Evolutionary conservation across 2,113 vertebrate species (phyloP), one percentile per base, ranked within the genome.

Genomic region (Notarius quadriscutis): DNA sequence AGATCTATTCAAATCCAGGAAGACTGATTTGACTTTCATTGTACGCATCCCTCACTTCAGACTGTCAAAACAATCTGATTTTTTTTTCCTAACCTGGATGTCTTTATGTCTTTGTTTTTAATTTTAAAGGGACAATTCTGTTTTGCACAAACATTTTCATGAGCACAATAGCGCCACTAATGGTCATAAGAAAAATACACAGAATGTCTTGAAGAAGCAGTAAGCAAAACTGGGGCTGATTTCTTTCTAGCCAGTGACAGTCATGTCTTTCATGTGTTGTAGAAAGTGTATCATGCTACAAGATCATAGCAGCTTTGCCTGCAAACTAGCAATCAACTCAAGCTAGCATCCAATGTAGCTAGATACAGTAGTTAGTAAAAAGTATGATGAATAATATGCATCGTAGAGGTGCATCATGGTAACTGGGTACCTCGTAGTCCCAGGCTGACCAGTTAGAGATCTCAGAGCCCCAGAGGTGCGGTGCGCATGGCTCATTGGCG

Each of bases 71-170:
- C 34, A 17, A 57, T 51, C 53, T 34, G 53, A 77, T 77, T 22
- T 5, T 3, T 48, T 74, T 30, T 51, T 77, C 11, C 22, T 67
- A 84, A 25, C 67, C 72, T 85, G 87, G 78, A 85, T 58, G 67
- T 34, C 51, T 53, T 57, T 69, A 41, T 41, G 41, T 41, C 41
- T 34, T 30, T 57, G 34, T 80, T 78, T 81, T 74, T 50, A 7
- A 12, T 34, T 60, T 60, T 22, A 48, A 12, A 20, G 5, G n/a
- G 65, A 30, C 27, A 30, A 63, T 25, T 17, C 22, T 4, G 7
- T 85, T 75, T 34, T 48, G 20, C 41, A 41, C 41, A 60, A 27
- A 10, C 57, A 60, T 67, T 67, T 83, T 48, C 41, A 62, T 9
- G 0, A n/a, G 20, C 34, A 18, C 5, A 77, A 25, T 10, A 25